phyloP scores from a whole-genome alignment of 2,888 invertebrate genomes.

The Papilio gigon region DNA sequence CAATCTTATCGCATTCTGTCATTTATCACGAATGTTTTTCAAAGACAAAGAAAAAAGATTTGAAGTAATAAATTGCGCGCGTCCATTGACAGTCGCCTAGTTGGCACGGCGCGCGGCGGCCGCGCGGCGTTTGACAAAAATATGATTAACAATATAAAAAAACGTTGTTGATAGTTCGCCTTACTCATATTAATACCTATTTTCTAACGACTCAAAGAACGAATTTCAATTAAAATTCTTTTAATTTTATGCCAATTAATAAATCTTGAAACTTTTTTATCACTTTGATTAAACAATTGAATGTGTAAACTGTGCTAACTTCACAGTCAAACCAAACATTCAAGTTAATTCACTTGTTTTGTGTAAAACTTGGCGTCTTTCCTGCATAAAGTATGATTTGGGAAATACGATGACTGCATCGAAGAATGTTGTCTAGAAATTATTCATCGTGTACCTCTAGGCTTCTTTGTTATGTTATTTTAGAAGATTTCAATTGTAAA shows the following conservation, averaged over 20 bases:
- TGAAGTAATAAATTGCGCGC: constrained; percentile 42
- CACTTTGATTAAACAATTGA: neutral
- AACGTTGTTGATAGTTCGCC: constrained; percentile 26
- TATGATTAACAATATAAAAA: constrained; percentile 38
- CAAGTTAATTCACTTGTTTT: neutral
- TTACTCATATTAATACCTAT: constrained; percentile 13
- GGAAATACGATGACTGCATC: constrained; percentile 17
- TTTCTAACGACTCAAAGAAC: constrained; percentile 16
- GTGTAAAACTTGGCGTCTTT: constrained; percentile 2
- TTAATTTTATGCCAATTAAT: neutral
- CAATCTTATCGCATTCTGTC: constrained; percentile 27
- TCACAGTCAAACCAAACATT: too few species aligned
- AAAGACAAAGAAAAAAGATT: constrained; percentile 47
- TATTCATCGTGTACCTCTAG: neutral
- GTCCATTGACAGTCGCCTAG: constrained; percentile 76
- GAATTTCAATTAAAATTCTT: neutral
- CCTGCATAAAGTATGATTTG: constrained; percentile 10
- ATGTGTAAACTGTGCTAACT: too few species aligned
- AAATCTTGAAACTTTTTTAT: neutral
- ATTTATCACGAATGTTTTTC: constrained; percentile 38
- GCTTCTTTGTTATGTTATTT: neutral
- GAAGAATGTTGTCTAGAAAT: neutral
- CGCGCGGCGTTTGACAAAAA: constrained; percentile 17
- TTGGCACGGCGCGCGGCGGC: constrained; percentile 62
- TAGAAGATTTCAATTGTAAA: neutral